Evolutionary conservation across 2,888 invertebrate species (phyloP), one percentile per base, ranked within the genome.

Genomic region (Portevinia maculata): DNA sequence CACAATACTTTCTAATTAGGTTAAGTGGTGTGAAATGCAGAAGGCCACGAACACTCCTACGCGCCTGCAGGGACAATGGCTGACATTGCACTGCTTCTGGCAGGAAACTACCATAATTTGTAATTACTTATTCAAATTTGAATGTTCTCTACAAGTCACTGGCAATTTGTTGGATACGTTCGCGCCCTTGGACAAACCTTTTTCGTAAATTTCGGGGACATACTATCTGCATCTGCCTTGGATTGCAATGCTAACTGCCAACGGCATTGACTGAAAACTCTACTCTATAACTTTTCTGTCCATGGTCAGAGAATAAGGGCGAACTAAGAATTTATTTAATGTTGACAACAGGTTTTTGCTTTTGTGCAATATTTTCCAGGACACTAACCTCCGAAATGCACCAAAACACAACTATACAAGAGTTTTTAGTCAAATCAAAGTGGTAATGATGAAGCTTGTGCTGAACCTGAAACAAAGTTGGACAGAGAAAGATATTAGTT

Each of bases 91-190:
- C 39, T 76, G 81, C 59, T 76, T 48, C 64, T 81, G 81, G 70
- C 81, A 81, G 75, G 70, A 81, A 76, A 64, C 62, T 71, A 83
- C 83, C 83, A 83, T 83, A 83, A 83, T 60, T 83, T 65, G 78
- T 83, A 83, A 83, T 83, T 83, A 83, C 76, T 76, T 83, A 83
- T 83, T 83, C 70, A 83, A 81, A 78, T 78, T 83, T 83, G 78
- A 78, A 67, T 73, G 65, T 71, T 78, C 71, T 48, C 48, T 78
- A 32, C 37, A 76, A 71, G 78, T 83, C 78, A 41, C 34, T 46
- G 69, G 50, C 50, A 74, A 74, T 53, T 69, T 59, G 52, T 74
- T 55, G 46, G 24, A 8, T 32, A 34, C 48, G 6, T 7, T n/a
- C 28, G 11, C 1, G 6, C 50, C 34, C 32, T 15, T 59, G 8